A percentile compares a stretch with the other conserved stretches of the same genome.
Evolutionary conservation across 2,888 invertebrate genomes (phyloP).

Genomic region (Dendrolimus houi): DNA sequence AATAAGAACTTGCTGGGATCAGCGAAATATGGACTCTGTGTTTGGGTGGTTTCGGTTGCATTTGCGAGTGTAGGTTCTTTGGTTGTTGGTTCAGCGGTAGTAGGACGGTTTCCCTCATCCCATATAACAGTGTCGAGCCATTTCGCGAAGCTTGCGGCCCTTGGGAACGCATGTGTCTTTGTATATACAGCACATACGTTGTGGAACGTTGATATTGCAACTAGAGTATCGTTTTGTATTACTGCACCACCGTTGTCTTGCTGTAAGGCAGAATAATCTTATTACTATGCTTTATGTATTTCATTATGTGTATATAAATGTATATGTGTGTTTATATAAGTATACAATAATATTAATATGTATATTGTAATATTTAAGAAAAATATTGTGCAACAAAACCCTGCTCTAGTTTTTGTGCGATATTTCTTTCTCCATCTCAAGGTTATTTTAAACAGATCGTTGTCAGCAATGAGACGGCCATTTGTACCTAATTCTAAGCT

Average conservation of each 20-base stretch:
- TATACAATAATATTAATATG: too few relatives aligned
- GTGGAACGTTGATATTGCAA: slow-evolving; percentile 48
- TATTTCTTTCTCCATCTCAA: too few relatives aligned
- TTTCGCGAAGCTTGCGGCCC: slow-evolving; percentile 41
- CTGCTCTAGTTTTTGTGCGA: too few relatives aligned
- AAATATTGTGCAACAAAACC: too few relatives aligned
- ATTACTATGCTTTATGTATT: too few relatives aligned
- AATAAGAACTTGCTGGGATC: slow-evolving; percentile 48
- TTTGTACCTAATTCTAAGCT: too few relatives aligned
- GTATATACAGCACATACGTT: slow-evolving; percentile 58
- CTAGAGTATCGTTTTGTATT: slow-evolving; percentile 56
- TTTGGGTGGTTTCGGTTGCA: slow-evolving; percentile 20
- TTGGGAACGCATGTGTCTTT: slow-evolving; percentile 59
- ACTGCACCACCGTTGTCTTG: slow-evolving; percentile 65
- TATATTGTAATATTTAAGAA: too few relatives aligned
- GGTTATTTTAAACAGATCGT: too few relatives aligned
- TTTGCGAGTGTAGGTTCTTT: slow-evolving; percentile 15
- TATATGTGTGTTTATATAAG: too few relatives aligned
- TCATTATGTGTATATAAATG: too few relatives aligned
- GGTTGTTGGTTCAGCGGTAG: slow-evolving; percentile 15
- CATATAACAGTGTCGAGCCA: slow-evolving; percentile 63
- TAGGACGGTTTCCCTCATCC: slow-evolving; percentile 53
- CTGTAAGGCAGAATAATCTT: slow-evolving; percentile 26
- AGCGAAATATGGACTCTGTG: slow-evolving; percentile 17
- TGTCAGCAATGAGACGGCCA: too few relatives aligned